phyloP scores from a whole-genome alignment of 2,113 vertebrate genomes.

The Serinus canaria region DNA sequence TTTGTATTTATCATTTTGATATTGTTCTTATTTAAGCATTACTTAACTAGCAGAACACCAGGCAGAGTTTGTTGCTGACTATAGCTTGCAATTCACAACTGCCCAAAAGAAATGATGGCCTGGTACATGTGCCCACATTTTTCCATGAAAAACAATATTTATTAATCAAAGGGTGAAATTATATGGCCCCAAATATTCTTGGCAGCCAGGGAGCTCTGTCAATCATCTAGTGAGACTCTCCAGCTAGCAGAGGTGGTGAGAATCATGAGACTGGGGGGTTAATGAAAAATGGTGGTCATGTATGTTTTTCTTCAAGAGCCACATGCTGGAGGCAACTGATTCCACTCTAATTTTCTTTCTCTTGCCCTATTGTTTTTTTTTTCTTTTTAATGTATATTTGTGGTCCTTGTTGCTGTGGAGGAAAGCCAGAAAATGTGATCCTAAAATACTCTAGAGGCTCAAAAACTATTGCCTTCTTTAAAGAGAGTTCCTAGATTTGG shows the following conservation, averaged over 20 bases:
- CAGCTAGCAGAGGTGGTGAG: background rate
- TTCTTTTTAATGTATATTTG: background rate
- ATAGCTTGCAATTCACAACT: background rate
- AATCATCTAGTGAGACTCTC: background rate
- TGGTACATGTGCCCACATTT: background rate
- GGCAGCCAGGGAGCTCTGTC: background rate
- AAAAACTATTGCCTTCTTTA: background rate
- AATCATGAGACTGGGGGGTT: background rate
- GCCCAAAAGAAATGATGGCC: constrained; percentile 26
- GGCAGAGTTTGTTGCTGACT: constrained; percentile 29
- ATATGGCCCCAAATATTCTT: background rate
- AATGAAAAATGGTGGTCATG: constrained; percentile 4
- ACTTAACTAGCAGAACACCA: constrained; percentile 14
- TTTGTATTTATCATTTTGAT: constrained; percentile 39
- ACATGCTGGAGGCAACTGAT: constrained; percentile 37
- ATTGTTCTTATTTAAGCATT: constrained; percentile 14
- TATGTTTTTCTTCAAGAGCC: constrained; percentile 23
- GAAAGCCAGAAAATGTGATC: background rate
- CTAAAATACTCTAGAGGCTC: background rate
- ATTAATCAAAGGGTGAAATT: background rate
- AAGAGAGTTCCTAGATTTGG: background rate
- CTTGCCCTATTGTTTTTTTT: background rate
- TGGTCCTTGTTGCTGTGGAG: background rate
- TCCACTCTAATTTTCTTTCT: constrained; percentile 24
- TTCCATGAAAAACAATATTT: background rate